Conservation (phyloP, 1,140 invertebrate species). For the Heterodera carotae region DNA sequence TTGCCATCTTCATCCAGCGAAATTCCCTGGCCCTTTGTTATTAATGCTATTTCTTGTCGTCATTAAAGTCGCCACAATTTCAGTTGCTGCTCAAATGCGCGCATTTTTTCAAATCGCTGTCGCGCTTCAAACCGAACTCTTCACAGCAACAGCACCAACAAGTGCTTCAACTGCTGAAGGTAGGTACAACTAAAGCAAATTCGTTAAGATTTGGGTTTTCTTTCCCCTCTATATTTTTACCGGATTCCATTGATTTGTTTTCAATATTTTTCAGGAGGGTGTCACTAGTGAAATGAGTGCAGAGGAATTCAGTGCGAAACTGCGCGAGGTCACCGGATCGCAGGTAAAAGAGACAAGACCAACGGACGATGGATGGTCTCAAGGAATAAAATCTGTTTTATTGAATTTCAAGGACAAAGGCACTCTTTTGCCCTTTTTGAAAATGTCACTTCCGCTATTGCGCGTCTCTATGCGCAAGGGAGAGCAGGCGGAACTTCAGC, state of each 20-base stretch:
- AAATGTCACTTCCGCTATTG: slow-evolving; percentile 13
- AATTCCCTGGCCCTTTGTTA: too few relatives aligned
- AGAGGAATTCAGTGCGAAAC: slow-evolving; percentile 20
- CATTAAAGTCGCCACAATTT: not conserved
- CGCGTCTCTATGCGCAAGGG: slow-evolving; percentile 19
- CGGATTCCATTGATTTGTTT: not conserved
- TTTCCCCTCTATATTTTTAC: too few relatives aligned
- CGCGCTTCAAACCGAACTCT: not conserved
- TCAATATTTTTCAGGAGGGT: slow-evolving; percentile 6
- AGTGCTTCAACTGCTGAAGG: slow-evolving; percentile 12
- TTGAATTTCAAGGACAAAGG: slow-evolving; percentile 21
- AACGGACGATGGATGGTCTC: too few relatives aligned
- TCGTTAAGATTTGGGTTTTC: too few relatives aligned
- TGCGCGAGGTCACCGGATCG: slow-evolving; percentile 1
- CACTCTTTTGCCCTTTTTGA: slow-evolving; percentile 24
- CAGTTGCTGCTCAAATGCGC: slow-evolving; percentile 11
- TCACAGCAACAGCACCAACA: slow-evolving; percentile 5
- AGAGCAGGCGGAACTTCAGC: slow-evolving; percentile 15
- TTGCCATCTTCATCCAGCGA: too few relatives aligned
- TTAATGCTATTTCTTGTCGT: too few relatives aligned
- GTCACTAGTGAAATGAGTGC: slow-evolving; percentile 11
- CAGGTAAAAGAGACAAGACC: not conserved
- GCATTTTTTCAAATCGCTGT: slow-evolving; percentile 26
- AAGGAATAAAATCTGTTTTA: too few relatives aligned
- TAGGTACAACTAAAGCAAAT: not conserved